phyloP scores from a whole-genome alignment of 1,140 invertebrate genomes.

The fruit fly (Drosophila melanogaster) region Release_6_plus_ISO1_MT NT_033777.3:30741501-30742000 shows the following conservation, averaged over 20 bases:
- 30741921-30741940: slow-evolving; percentile 56
- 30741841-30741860: slow-evolving; percentile 43
- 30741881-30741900: slow-evolving; percentile 67
- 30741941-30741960: slow-evolving; percentile 46
- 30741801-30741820: slow-evolving; percentile 51
- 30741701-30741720: slow-evolving; percentile 59
- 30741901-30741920: slow-evolving; percentile 77
- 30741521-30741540: no score
- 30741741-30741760: not conserved
- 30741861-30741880: slow-evolving; percentile 54
- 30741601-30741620: not conserved
- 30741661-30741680: slow-evolving; percentile 29
- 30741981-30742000: slow-evolving; percentile 56
- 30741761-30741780: not conserved
- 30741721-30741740: slow-evolving; percentile 66
- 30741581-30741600: slow-evolving; percentile 1
- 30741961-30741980: slow-evolving; percentile 43
- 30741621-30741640: slow-evolving; percentile 27
- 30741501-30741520: no score
- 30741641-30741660: slow-evolving; percentile 32
- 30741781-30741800: slow-evolving; percentile 7
- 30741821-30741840: slow-evolving; percentile 76
- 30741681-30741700: slow-evolving; percentile 42
- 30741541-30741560: no score
- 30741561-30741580: not conserved